Base-by-base conservation (phyloP, 2,113 vertebrate genomes). In the Herpetotheres cachinnans region DNA sequence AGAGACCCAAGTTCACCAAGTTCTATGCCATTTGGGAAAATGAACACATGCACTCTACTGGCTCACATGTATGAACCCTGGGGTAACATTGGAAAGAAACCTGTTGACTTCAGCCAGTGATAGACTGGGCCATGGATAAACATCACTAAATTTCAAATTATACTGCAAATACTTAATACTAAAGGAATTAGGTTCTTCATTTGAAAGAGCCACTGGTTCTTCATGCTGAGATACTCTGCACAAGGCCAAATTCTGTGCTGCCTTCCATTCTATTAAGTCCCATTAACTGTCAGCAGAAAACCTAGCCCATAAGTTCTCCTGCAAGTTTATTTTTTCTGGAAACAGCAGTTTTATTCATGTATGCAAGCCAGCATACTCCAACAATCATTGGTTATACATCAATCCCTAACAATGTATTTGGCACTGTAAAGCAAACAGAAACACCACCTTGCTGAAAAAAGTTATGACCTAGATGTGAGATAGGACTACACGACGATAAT, bases 121-220 rank as follows among this genome's bases (percentile, higher is more conserved):
- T 32, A 71, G 62, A 83, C 29, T 50, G 46, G 29, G 58, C 71
- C 54, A n/a, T 77, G 67, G 73, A 88, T 83, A 94, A 95, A 92
- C 46, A 88, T 27, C 88, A 90, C 71, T 73, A 40, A 73, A 18
- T 89, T 92, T 90, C 86, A 89, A 93, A 90, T 95, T 89, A 86
- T 67, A 85, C 15, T 82, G 63, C 77, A 83, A 92, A 95, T 95
- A 97, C 95, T 96, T 95, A 94, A 96, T 94, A 90, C 80, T 36
- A 81, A 95, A 96, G 72, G 96, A 94, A 97, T 95, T 96, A 93
- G 16, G 13, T 59, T 92, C 69, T 92, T 66, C 2, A 0, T 95
- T 78, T 92, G 52, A 95, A 83, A 86, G 38, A 89, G 90, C 92
- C 92, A 95, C 88, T 38, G 85, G 38, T 94, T 86, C 42, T 83